Evolutionary conservation across 2,888 invertebrate genomes (phyloP).

Genomic region (Miltochrista miniata): DNA sequence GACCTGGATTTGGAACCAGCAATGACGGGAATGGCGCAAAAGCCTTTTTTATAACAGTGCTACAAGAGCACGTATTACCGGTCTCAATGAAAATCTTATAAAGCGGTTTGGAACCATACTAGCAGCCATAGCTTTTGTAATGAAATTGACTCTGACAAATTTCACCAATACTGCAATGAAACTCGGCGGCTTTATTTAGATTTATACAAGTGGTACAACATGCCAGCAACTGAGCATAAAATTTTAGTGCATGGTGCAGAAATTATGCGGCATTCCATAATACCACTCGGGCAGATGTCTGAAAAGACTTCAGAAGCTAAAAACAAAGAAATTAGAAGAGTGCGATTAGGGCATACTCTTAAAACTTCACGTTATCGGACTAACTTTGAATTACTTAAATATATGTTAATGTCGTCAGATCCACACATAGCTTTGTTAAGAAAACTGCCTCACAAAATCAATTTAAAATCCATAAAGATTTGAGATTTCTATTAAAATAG

Average conservation of each 20-base stretch:
- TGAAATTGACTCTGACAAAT: too few relatives aligned
- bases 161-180: too few relatives aligned
- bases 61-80: background rate
- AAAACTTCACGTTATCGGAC: slow-evolving; percentile 12
- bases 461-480: too few relatives aligned
- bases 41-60: slow-evolving; percentile 1
- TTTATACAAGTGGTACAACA: too few relatives aligned
- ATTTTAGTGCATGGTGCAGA: too few relatives aligned
- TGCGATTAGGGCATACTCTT: slow-evolving; percentile 10
- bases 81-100: too few relatives aligned
- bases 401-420: slow-evolving; percentile 14
- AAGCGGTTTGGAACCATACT: too few relatives aligned
- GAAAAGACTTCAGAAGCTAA: slow-evolving; percentile 19
- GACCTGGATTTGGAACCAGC: too few relatives aligned
- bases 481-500: too few relatives aligned
- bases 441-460: slow-evolving; percentile 6
- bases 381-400: slow-evolving; percentile 12
- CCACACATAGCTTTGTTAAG: slow-evolving; percentile 12
- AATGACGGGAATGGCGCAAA: slow-evolving; percentile 13
- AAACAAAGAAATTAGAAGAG: slow-evolving; percentile 17
- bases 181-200: too few relatives aligned
- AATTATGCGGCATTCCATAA: background rate
- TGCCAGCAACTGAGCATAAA: too few relatives aligned
- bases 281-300: slow-evolving; percentile 15
- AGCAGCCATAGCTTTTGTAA: too few relatives aligned